These are phyloP conservation scores for Herminia tarsipennalis DNA, from an alignment of 2,888 invertebrate genomes.

Conservation along the genomic window DNA sequence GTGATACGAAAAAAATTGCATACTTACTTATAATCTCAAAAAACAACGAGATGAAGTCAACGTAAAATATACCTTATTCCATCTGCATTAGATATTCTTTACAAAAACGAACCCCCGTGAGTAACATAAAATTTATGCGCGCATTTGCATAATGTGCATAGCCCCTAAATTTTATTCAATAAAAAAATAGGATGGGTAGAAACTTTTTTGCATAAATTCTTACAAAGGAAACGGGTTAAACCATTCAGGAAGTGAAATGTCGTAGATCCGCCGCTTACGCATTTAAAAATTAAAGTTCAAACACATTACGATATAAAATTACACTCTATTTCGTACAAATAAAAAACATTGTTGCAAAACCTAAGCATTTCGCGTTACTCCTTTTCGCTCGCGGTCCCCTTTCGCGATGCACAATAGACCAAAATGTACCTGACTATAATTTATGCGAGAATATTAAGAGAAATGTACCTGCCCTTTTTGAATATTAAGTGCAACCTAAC, in stretches of 20 bases:
- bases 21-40: slow-evolving; percentile 74
- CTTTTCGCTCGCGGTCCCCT: slow-evolving; percentile 58
- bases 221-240: slow-evolving; percentile 85
- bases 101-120: slow-evolving; percentile 42
- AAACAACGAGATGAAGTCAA: slow-evolving; percentile 53
- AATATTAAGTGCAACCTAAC: slow-evolving; percentile 86
- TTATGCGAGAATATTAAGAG: slow-evolving; percentile 86
- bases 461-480: slow-evolving; percentile 86
- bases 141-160: slow-evolving; percentile 86
- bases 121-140: slow-evolving; percentile 82
- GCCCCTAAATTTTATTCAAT: slow-evolving; percentile 85
- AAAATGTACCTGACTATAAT: slow-evolving; percentile 86
- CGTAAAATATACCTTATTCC: slow-evolving; percentile 49
- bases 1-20: slow-evolving; percentile 71
- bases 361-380: slow-evolving; percentile 45
- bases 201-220: slow-evolving; percentile 86
- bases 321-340: slow-evolving; percentile 45
- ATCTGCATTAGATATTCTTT: slow-evolving; percentile 42
- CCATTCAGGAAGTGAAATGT: slow-evolving; percentile 82
- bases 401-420: slow-evolving; percentile 76
- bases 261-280: slow-evolving; percentile 69
- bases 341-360: slow-evolving; percentile 54
- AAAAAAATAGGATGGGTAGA: slow-evolving; percentile 86
- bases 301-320: slow-evolving; percentile 35
- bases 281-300: slow-evolving; percentile 60